Conservation (phyloP, 2,888 invertebrate species). For the Nephrotoma appendiculata region DNA sequence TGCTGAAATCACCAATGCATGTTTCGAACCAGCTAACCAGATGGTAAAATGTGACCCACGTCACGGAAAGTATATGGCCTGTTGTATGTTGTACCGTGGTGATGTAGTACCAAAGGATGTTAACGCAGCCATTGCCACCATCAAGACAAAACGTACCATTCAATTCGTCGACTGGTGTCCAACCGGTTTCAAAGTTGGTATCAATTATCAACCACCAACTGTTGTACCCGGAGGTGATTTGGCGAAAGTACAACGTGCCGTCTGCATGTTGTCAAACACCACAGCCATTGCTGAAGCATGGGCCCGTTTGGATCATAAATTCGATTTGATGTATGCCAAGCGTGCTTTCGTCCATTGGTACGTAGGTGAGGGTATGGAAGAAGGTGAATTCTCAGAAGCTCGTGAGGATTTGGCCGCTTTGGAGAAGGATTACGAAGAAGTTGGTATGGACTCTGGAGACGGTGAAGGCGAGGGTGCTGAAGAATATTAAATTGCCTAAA, state of each 20-base stretch:
- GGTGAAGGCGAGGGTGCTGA: conserved; percentile 68
- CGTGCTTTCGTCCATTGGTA: conserved; percentile 95
- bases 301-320: conserved; percentile 92
- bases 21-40: conserved; percentile 93
- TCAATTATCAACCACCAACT: conserved; percentile 89
- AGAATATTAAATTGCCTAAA: conserved; percentile 45
- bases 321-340: conserved; percentile 95
- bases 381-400: conserved; percentile 76
- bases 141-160: conserved; percentile 88
- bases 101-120: conserved; percentile 94
- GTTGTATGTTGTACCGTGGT: conserved; percentile 89
- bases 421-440: conserved; percentile 80
- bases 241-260: conserved; percentile 90
- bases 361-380: conserved; percentile 76
- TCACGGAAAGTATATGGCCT: conserved; percentile 90
- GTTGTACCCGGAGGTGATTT: conserved; percentile 92
- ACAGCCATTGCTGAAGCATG: conserved; percentile 95
- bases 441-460: conserved; percentile 74
- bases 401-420: conserved; percentile 59
- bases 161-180: conserved; percentile 91
- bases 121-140: conserved; percentile 88
- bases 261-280: conserved; percentile 97
- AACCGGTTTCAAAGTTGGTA: conserved; percentile 53
- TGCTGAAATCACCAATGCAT: conserved; percentile 87
- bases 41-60: conserved; percentile 91